Percentiles rank a stretch among this genome's conserved stretches.
Evolutionary conservation across 2,113 vertebrate genomes (phyloP).

Genomic region (Rhinoptilus africanus): DNA sequence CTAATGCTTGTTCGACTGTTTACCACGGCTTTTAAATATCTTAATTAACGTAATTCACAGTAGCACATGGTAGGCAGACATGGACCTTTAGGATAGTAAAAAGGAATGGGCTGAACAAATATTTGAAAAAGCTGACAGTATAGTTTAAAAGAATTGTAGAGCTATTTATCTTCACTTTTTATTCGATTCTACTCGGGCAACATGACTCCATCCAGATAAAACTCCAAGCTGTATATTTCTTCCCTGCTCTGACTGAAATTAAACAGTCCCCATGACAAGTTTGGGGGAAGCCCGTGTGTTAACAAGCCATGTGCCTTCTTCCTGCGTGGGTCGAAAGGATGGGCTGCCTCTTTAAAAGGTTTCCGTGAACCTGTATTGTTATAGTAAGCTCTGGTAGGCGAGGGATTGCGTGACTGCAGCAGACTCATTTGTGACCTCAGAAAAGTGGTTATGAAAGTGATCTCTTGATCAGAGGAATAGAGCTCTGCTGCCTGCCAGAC

Average conservation of each 20-base stretch:
- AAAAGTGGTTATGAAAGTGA: conserved; percentile 90
- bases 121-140: background rate
- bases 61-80: background rate
- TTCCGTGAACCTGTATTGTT: conserved; percentile 66
- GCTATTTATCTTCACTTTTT: background rate
- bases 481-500: conserved; percentile 67
- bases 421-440: conserved; percentile 86
- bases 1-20: background rate
- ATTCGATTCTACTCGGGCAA: background rate
- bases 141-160: background rate
- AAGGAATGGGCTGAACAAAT: background rate
- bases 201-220: background rate
- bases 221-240: background rate
- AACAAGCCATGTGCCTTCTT: rapidly evolving
- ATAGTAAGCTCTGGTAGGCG: conserved; percentile 72
- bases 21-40: background rate
- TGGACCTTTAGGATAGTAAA: background rate
- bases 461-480: conserved; percentile 78
- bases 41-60: background rate
- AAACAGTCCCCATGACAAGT: background rate
- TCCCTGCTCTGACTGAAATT: background rate
- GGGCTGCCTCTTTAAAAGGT: conserved; percentile 76
- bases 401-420: conserved; percentile 90
- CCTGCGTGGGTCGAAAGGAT: background rate
- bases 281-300: background rate